Evolutionary conservation across 2,113 vertebrate genomes (phyloP).

Genomic region (Tonatia bakeri): DNA sequence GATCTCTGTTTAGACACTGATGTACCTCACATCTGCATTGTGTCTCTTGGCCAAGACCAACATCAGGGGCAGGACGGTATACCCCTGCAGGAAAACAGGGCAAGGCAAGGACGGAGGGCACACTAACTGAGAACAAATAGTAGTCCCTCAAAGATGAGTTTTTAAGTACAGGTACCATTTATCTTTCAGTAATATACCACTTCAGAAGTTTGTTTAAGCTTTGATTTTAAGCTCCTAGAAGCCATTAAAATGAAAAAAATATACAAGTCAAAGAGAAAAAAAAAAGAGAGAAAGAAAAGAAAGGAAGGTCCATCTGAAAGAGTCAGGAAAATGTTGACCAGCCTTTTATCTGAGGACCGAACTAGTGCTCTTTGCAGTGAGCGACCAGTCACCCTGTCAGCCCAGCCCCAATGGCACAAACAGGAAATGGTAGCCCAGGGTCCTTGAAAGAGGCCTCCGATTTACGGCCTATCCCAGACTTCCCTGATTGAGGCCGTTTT

Average conservation of each 20-base stretch:
- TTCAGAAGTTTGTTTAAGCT: not conserved
- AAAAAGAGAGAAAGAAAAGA: not conserved
- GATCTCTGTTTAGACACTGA: not conserved
- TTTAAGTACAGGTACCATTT: not conserved
- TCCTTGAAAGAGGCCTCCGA: not conserved
- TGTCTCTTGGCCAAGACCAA: not conserved
- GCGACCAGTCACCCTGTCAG: not conserved
- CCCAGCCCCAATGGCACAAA: not conserved
- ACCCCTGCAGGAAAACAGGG: not conserved
- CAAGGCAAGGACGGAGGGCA: not conserved
- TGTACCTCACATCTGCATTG: not conserved
- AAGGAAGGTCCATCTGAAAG: not conserved
- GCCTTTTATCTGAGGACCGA: not conserved
- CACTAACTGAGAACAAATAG: not conserved
- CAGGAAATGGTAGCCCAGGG: not conserved
- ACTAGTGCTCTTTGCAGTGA: not conserved
- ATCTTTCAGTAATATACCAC: not conserved
- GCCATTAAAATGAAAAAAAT: not conserved
- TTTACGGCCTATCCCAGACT: conserved; percentile 26
- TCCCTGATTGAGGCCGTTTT: conserved; percentile 44
- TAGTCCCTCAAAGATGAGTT: not conserved
- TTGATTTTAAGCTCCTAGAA: not conserved
- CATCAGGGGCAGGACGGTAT: not conserved
- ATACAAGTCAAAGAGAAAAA: not conserved
- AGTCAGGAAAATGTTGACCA: not conserved